A percentile compares a stretch with the other conserved stretches of the same genome.
These are phyloP conservation scores for Tipula lateralis DNA, from an alignment of 2,888 invertebrate species.

Conservation along the genomic window DNA sequence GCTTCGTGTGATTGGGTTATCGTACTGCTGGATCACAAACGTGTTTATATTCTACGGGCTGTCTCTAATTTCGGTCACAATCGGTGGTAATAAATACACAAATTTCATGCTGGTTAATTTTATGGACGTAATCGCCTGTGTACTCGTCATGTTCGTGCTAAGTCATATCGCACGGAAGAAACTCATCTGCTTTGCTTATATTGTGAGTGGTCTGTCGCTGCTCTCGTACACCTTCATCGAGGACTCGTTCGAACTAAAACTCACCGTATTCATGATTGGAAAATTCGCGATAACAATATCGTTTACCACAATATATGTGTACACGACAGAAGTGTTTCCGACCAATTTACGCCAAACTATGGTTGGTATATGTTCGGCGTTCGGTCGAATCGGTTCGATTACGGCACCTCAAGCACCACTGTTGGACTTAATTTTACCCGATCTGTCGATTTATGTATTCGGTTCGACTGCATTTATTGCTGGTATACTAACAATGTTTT, in stretches of 20 bases:
- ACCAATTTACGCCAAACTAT: background rate
- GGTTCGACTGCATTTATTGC: slow-evolving; percentile 49
- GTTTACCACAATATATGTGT: background rate
- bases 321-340: background rate
- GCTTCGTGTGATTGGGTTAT: slow-evolving; percentile 55
- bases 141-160: slow-evolving; percentile 58
- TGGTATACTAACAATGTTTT: slow-evolving; percentile 52
- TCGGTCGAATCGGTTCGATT: background rate
- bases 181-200: slow-evolving; percentile 40
- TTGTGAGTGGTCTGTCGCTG: background rate
- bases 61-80: slow-evolving; percentile 68
- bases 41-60: slow-evolving; percentile 77
- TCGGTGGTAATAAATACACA: slow-evolving; percentile 70
- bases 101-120: slow-evolving; percentile 59
- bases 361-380: background rate
- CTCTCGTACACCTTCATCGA: background rate
- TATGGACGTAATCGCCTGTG: slow-evolving; percentile 70
- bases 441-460: background rate
- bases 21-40: slow-evolving; percentile 75
- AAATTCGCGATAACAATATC: background rate
- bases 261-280: background rate
- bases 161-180: slow-evolving; percentile 60
- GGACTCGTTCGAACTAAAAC: background rate
- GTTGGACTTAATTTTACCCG: background rate
- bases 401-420: background rate